A percentile compares a stretch with the other conserved stretches of the same genome.
Evolutionary conservation across 1,140 invertebrate genomes (phyloP).

Genomic region (Bradynema listronoti): DNA sequence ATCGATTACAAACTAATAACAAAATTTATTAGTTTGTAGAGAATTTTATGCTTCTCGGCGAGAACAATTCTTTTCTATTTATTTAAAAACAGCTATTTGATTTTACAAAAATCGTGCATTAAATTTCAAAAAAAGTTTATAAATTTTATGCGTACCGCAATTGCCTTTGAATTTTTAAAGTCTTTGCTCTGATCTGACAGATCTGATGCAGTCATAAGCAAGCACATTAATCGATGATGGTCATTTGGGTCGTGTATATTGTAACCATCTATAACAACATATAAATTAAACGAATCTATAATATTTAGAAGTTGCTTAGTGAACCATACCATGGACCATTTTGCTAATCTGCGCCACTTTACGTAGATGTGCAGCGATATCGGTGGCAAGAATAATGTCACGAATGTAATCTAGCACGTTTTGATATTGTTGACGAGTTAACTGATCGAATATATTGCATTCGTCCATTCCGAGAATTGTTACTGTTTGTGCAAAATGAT

Average conservation of each 20-base stretch:
- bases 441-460: slow-evolving; percentile 74
- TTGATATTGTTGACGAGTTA: slow-evolving; percentile 69
- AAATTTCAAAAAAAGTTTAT: too few relatives aligned
- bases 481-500: slow-evolving; percentile 78
- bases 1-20: too few relatives aligned
- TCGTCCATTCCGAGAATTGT: slow-evolving; percentile 76
- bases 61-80: too few relatives aligned
- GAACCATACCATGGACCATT: slow-evolving; percentile 60
- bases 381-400: slow-evolving; percentile 69
- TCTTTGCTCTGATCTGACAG: slow-evolving; percentile 77
- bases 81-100: too few relatives aligned
- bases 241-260: slow-evolving; percentile 65
- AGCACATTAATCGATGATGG: slow-evolving; percentile 65
- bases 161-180: slow-evolving; percentile 66
- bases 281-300: too few relatives aligned
- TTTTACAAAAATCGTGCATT: too few relatives aligned
- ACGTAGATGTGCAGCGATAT: slow-evolving; percentile 65
- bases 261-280: slow-evolving; percentile 62
- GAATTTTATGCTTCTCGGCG: too few relatives aligned
- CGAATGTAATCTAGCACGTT: slow-evolving; percentile 68
- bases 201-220: slow-evolving; percentile 77
- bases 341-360: slow-evolving; percentile 63
- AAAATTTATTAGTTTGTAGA: too few relatives aligned
- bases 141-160: slow-evolving; percentile 66
- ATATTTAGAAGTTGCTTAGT: too few relatives aligned